Evolutionary conservation across 2,113 vertebrate genomes (phyloP), one percentile per base, ranked within the genome.

Genomic region (Oxyruncus cristatus): DNA sequence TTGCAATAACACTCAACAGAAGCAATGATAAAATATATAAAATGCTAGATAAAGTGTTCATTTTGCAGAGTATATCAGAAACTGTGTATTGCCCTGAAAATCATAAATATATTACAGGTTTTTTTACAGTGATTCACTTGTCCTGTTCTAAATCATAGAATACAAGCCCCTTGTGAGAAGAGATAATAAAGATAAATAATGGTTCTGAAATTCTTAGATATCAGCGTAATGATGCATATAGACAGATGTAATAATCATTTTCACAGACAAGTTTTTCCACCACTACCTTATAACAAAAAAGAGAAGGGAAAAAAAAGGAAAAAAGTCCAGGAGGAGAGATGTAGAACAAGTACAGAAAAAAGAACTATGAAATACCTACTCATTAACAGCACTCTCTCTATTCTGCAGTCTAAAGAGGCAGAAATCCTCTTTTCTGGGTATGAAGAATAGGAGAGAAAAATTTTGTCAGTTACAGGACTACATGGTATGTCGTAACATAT

Each of bases 221-320:
- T 12, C n/a, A 59, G 14, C 68, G 19, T 55, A 81, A 58, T 68
- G 74, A 85, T 37, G 21, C 49, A 73, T 70, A 77, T 8, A 77
- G 59, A 59, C 11, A 63, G 20, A 87, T 59, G 67, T 59, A 68
- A 63, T 44, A 88, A 58, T 84, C 32, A 33, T 56, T 41, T 81
- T 84, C 28, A 39, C 27, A 56, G 35, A 49, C 5, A 72, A 33
- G 24, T 35, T 63, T 84, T 90, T 13, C 42, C 14, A 33, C 19
- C 11, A 44, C 5, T 8, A 11, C 9, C 5, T 9, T 15, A 11
- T 47, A 86, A 39, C 27, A 65, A 83, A 78, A 37, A 20, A 28
- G 3, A 5, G 0, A 1, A 0, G 1, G 0, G 3, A 1, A 2
- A 1, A 9, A 30, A 13, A 27, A 58, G 2, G 2, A 23, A 30